These are phyloP conservation scores for Sabellastarte sp. DNA, from an alignment of 2,888 invertebrate species.

Conservation along the genomic window DNA sequence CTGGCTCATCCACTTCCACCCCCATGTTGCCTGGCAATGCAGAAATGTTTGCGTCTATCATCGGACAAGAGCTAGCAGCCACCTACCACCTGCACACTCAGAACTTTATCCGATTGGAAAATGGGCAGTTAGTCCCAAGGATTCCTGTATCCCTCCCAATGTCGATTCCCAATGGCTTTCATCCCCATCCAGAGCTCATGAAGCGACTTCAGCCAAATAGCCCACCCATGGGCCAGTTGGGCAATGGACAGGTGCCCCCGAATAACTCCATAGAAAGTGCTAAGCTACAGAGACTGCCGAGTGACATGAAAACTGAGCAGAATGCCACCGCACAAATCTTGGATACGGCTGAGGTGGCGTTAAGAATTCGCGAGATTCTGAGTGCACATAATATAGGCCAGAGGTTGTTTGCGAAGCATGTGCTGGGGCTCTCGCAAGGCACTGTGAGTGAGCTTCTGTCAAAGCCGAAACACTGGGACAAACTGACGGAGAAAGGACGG, in stretches of 20 bases:
- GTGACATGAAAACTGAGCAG: constrained; percentile 60
- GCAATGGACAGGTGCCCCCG: not conserved
- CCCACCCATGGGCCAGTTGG: not conserved
- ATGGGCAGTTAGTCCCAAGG: not conserved
- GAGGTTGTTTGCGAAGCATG: constrained; percentile 96
- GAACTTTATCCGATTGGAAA: no score
- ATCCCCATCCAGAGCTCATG: not conserved
- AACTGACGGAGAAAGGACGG: constrained; percentile 97
- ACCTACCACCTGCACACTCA: constrained; percentile 64
- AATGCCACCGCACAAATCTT: constrained; percentile 60
- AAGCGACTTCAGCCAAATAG: not conserved
- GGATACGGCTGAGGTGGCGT: constrained; percentile 89
- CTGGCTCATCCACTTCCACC: constrained; percentile 1
- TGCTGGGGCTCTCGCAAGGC: constrained; percentile 90
- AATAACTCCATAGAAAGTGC: not conserved
- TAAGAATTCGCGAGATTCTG: constrained; percentile 87
- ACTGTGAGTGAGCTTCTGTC: constrained; percentile 97
- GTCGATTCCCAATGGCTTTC: not conserved
- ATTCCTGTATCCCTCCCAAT: not conserved
- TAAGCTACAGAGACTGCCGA: not conserved
- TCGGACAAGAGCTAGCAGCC: constrained; percentile 78
- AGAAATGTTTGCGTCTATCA: constrained; percentile 60
- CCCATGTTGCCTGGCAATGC: constrained; percentile 42
- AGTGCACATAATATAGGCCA: constrained; percentile 99
- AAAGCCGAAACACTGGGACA: constrained; percentile 99